Evolutionary conservation across 2,797 vertebrate genomes (phyloP).

Genomic region (Mormyrus hasselquistii): DNA sequence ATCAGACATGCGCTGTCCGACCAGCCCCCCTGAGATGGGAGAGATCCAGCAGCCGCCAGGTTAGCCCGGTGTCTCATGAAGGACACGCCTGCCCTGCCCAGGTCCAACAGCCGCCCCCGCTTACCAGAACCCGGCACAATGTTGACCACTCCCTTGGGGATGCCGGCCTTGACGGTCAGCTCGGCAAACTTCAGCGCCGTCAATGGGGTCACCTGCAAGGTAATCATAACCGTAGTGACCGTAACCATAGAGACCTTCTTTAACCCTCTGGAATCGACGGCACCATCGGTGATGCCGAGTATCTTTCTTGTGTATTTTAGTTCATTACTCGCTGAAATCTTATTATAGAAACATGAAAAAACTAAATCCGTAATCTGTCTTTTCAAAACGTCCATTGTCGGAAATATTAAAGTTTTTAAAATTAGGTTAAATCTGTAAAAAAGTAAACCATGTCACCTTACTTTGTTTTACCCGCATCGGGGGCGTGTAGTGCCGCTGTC

Average conservation of each 20-base stretch:
- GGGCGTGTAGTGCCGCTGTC: no score
- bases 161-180: conserved; percentile 80
- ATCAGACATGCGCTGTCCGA: conserved; percentile 84
- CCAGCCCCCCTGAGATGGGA: conserved; percentile 68
- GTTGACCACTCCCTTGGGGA: conserved; percentile 92
- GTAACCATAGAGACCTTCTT: not conserved
- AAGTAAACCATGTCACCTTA: no score
- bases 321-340: no score
- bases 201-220: conserved; percentile 82
- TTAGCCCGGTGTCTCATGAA: not conserved
- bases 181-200: conserved; percentile 95
- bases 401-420: no score
- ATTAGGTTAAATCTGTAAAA: no score
- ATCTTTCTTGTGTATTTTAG: no score
- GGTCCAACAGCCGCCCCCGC: not conserved
- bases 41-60: not conserved
- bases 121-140: conserved; percentile 93
- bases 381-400: no score
- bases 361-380: no score
- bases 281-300: no score
- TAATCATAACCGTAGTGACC: not conserved
- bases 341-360: no score
- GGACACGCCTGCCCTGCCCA: not conserved
- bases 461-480: no score
- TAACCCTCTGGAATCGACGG: not conserved